Conservation (phyloP, 2,888 invertebrate species). For the Encarsia formosa region DNA sequence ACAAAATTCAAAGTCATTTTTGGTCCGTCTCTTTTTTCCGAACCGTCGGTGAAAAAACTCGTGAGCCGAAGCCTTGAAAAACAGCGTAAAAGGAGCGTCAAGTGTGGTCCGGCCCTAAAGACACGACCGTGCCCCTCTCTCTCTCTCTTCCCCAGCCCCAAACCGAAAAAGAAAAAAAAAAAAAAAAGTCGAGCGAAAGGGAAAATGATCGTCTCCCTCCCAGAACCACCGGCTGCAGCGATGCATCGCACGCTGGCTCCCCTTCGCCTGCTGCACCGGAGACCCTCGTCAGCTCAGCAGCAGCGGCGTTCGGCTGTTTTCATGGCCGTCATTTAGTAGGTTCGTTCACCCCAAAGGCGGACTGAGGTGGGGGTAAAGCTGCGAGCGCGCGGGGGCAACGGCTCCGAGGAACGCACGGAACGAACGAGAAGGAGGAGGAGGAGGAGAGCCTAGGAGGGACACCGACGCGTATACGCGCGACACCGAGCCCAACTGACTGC, state of each 20-base stretch:
- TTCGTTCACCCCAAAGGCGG: constrained; percentile 48
- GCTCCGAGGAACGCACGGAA: no score
- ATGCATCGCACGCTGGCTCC: background rate
- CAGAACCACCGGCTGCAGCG: background rate
- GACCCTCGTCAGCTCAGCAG: constrained; percentile 19
- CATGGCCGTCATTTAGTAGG: constrained; percentile 53
- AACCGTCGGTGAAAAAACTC: background rate
- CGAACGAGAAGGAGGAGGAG: no score
- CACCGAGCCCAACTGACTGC: no score
- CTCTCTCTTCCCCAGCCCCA: no score
- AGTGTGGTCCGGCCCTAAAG: constrained; percentile 25
- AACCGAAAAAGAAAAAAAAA: no score
- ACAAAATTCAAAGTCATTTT: no score
- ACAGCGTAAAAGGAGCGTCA: background rate
- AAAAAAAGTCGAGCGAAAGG: constrained; percentile 20
- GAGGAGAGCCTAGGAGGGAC: no score
- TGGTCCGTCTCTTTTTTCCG: no score
- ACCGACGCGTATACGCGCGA: no score
- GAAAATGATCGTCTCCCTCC: constrained; percentile 15
- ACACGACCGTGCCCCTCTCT: constrained; percentile 4
- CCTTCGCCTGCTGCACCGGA: background rate
- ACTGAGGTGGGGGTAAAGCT: constrained; percentile 15
- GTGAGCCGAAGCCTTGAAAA: background rate
- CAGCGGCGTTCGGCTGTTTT: constrained; percentile 50
- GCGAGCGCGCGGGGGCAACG: constrained; percentile 23